Base-by-base conservation (phyloP, 2,888 invertebrate species). In the Papilio elwesi region DNA sequence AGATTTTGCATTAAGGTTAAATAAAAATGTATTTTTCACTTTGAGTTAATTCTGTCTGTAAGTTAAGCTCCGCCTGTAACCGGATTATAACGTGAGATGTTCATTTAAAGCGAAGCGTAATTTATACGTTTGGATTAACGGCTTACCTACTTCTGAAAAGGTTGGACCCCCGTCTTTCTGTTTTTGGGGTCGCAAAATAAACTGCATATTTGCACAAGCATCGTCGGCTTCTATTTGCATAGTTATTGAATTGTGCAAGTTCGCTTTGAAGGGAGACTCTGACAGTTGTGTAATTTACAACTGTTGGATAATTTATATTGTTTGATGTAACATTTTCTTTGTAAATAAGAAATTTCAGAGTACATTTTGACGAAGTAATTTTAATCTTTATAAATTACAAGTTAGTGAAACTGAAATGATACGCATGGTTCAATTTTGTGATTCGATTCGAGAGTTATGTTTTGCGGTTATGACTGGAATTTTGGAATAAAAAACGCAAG, bases 241-340 rank as follows among this genome's bases (percentile, higher is more conserved):
- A 81, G 78, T 81, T 81, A 81, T 81, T 78, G 79, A 78, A 78
- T 78, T 74, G 76, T 73, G 73, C 65, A 70, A 68, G 72, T 72
- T 72, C 68, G 49, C 72, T 68, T 64, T 72, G 68, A 72, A 68
- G 72, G 38, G 63, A 68, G 64, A 72, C 49, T 53, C 68, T 63
- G 72, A 72, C 72, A 64, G 68, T 64, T 72, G 49, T 64, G 68
- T 63, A 72, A 72, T 72, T 72, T 72, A 64, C 63, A 64, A 43
- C 72, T 68, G 68, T 55, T 68, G 53, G 63, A 2, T 52, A 53
- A 53, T 72, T 68, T 64, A 64, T 52, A 64, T 72, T 68, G 68
- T 63, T 68, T 48, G 55, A 12, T 26, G 36, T 7, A 16, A 55
- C 38, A 38, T 68, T 26, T 26, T 26, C 26, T 1, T 26, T 26